Evolutionary conservation across 2,888 invertebrate species (phyloP), one percentile per base, ranked within the genome.

Genomic region (Dinocampus coccinellae): DNA sequence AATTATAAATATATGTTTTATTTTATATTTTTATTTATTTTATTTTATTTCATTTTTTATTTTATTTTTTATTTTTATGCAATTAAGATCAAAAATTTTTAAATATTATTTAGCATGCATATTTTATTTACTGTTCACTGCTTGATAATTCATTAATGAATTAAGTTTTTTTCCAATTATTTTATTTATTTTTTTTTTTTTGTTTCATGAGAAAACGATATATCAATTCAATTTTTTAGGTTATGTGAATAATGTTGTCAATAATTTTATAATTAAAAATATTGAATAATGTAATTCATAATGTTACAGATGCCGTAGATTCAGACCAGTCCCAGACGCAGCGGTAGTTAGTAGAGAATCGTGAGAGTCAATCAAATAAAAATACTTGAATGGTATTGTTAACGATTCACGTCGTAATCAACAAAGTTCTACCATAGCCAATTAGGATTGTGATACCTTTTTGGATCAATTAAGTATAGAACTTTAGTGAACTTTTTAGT

Each of bases 271-370:
- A 13, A 1, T 11, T n/a, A 7, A 11, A 16, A 11, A 9, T 7
- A 66, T n/a, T 55, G 24, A 36, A 4, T 61, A 11, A 0, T 42
- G n/a, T 47, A n/a, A 16, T 47, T 47, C 13, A 7, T 74, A 1
- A 24, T 76, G 72, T 82, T 82, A 9, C 77, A 87, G 87, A 78
- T 87, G 87, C 75, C 85, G 87, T 74, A 83, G 87, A 82, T 87
- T 85, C 81, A 83, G 85, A 80, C 87, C 86, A 76, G 84, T 87
- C 80, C 85, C 86, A 69, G 86, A 87, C 69, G 79, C 82, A 76
- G 82, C 86, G 71, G 81, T 86, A 81, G 79, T 82, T 74, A 84
- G 83, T 80, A 81, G 82, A 79, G 86, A 87, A 75, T 85, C 86
- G 86, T 86, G 87, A 87, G 86, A 79, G 74, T 84, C 80, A 80